Evolutionary conservation across 1,140 invertebrate species (phyloP), one percentile per base, ranked within the genome.

Genomic region (Pentalonia nigronervosa): DNA sequence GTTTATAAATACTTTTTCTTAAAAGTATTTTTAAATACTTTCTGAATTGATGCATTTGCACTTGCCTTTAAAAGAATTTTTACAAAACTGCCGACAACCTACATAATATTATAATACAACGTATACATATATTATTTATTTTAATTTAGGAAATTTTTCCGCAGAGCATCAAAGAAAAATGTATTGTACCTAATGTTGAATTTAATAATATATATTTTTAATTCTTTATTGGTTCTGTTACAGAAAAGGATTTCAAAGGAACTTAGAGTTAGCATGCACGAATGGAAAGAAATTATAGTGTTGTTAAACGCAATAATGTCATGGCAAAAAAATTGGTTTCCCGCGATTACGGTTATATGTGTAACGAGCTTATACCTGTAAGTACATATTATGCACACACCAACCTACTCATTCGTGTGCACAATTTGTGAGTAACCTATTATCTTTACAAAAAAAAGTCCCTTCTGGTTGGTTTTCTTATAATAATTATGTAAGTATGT

Each of bases 271-370:
- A 17, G n/a, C n/a, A 21, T 84, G 23, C 30, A 83, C n/a, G 91
- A 84, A 50, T 92, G 91, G 91, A 81, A 25, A 53, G 91, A 92
- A 84, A 50, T 92, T 25, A 50, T 92, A 7, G 81, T 92, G 20
- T 17, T 92, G 11, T 53, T 92, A 7, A 50, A 92, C 23, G 45
- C 47, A 34, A 48, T 92, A 53, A 92, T 92, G 76, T 34, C n/a
- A 2, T 92, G 76, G 76, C 34, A 92, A 53, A 53, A 92, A 84
- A 92, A 48, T 36, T 92, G 91, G 91, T 92, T 92, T 92, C 91
- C 91, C 9, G n/a, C 34, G 23, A 34, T 83, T 36, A 92, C 48
- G 47, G 76, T 92, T 8, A 25, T n/a, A 30, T 92, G 45, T 53
- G 76, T 92, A 25, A 83, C 91, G 9, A 84, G 23, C 30, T 41